Conservation (phyloP, 2,113 vertebrate species). For the Myiozetetes cayanensis region DNA sequence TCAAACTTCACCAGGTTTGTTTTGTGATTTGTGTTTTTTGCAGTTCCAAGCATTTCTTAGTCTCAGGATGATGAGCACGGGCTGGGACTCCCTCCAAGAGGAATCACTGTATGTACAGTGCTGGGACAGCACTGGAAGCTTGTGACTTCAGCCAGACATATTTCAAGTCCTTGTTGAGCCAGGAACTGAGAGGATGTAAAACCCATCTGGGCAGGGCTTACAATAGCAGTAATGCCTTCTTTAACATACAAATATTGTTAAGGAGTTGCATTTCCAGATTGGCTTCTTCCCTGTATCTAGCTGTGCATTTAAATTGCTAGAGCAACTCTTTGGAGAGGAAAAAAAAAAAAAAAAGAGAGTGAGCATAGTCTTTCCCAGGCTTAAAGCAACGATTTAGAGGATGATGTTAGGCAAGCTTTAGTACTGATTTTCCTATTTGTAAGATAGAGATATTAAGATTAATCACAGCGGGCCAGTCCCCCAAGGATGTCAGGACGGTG, state of each 20-base stretch:
- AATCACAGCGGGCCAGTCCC: neutral
- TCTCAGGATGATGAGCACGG: neutral
- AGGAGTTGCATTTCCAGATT: neutral
- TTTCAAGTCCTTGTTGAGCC: neutral
- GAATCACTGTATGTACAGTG: neutral
- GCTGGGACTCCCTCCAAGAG: neutral
- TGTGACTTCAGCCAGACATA: neutral
- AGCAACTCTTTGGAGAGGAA: neutral
- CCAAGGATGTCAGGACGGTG: slow-evolving; percentile 20
- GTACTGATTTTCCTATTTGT: slow-evolving; percentile 20
- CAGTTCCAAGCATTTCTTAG: neutral
- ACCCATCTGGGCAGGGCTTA: neutral
- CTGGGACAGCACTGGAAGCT: neutral
- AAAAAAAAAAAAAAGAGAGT: neutral
- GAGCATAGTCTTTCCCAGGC: neutral
- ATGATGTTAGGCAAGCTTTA: neutral
- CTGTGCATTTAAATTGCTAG: neutral
- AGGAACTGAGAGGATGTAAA: neutral
- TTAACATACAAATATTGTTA: neutral
- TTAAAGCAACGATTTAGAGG: neutral
- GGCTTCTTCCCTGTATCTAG: neutral
- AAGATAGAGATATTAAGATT: neutral
- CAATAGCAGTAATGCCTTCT: neutral
- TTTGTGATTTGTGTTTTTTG: slow-evolving; percentile 30
- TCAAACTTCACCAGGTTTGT: slow-evolving; percentile 12